A percentile compares a stretch with the other conserved stretches of the same genome.
Evolutionary conservation across 2,797 vertebrate genomes (phyloP).

Genomic region (Geotrypetes seraphini): DNA sequence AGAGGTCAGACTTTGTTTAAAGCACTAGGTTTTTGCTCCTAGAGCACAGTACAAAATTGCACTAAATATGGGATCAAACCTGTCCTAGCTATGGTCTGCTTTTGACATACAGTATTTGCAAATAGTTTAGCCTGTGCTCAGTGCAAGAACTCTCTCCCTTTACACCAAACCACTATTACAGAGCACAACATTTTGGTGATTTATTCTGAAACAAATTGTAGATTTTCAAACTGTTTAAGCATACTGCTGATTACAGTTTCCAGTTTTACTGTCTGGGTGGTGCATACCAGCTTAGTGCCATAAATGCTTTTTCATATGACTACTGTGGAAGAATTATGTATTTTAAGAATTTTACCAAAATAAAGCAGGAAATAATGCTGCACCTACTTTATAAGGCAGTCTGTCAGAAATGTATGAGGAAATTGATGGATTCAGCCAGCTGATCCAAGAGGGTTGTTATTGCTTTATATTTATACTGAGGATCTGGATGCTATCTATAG

Average conservation of each 20-base stretch:
- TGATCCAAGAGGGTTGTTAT: slow-evolving; percentile 1
- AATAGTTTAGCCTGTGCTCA: background rate
- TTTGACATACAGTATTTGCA: background rate
- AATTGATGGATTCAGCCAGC: background rate
- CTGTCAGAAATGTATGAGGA: background rate
- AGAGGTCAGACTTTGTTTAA: background rate
- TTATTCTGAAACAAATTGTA: slow-evolving; percentile 12
- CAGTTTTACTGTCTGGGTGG: background rate
- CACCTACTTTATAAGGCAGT: background rate
- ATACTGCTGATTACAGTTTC: slow-evolving; percentile 3
- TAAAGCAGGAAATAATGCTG: background rate
- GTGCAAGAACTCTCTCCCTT: slow-evolving; percentile 1
- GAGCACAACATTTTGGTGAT: background rate
- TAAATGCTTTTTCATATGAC: too few relatives aligned
- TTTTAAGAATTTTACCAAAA: slow-evolving; percentile 6
- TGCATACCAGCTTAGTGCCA: background rate
- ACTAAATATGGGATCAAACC: background rate
- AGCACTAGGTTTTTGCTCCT: background rate
- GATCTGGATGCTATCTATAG: slow-evolving; percentile 3
- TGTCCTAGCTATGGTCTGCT: background rate
- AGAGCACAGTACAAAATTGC: background rate
- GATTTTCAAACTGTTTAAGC: background rate
- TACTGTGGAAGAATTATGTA: slow-evolving; percentile 4
- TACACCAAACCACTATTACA: slow-evolving; percentile 5
- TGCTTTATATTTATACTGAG: slow-evolving; percentile 3